Evolutionary conservation across 1,140 invertebrate species (phyloP), one percentile per base, ranked within the genome.

Genomic region (Rhopalosiphum maidis): DNA sequence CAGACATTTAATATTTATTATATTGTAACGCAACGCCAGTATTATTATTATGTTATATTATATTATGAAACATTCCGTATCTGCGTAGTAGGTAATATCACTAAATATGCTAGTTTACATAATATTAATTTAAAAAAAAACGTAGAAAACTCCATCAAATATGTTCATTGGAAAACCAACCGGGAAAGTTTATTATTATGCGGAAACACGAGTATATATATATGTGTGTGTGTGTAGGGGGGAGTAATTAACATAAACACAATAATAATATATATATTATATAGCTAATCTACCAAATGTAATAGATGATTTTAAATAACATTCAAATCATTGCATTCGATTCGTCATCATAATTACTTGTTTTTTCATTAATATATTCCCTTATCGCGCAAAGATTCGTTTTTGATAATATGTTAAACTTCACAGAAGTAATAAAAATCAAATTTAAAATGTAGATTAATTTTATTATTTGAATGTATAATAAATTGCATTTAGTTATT

Each of bases 371-470:
- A 22, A 37, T 83, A 22, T 82, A 77, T 82, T 68, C 30, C 30
- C 30, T 77, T 77, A 77, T 77, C 60, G 60, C n/a, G 21, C 11
- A n/a, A n/a, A 18, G 5, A 77, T 77, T n/a, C 30, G 30, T n/a
- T n/a, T 68, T n/a, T n/a, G n/a, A n/a, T n/a, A 68, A 18, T 68
- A n/a, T n/a, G n/a, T n/a, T n/a, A 77, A 77, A 77, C n/a, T 77
- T 77, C 60, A 77, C 60, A 68, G 60, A 77, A 77, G 30, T n/a
- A 77, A 77, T 77, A 77, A 77, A 18, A 77, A 77, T 77, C 60
- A 77, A 77, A 77, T 77, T n/a, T 77, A 77, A 77, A 77, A n/a
- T n/a, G 18, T 7, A 77, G 15, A 77, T 35, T n/a, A 77, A 30
- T 77, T 9, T n/a, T 77, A 77, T 77, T 77, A 18, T 35, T n/a